Evolutionary conservation across 2,888 invertebrate species (phyloP).

Genomic region (Tinea semifulvella): DNA sequence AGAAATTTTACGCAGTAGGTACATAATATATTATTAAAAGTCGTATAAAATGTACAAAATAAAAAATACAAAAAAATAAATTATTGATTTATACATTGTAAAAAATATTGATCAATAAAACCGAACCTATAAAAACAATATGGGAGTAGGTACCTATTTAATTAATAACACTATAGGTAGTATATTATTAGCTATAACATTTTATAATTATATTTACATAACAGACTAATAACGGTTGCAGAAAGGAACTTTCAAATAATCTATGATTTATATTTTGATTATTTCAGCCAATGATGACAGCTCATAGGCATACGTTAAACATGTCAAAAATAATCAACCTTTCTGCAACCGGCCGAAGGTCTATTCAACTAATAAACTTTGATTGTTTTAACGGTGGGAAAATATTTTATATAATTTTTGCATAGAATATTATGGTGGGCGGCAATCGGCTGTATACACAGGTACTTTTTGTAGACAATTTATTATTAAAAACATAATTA

Average conservation of each 20-base stretch:
- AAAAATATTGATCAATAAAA: constrained; percentile 3
- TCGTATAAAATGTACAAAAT: not conserved
- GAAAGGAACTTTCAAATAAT: constrained; percentile 58
- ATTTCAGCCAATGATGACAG: too few species aligned
- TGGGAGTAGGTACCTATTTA: too few species aligned
- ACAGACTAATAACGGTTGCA: constrained; percentile 47
- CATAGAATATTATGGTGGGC: constrained; percentile 7
- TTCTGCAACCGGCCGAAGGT: too few species aligned
- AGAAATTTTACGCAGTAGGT: too few species aligned
- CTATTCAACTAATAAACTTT: constrained; percentile 44
- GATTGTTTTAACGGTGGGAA: constrained; percentile 61
- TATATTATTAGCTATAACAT: constrained; percentile 9
- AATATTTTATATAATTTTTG: constrained; percentile 20
- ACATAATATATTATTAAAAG: too few species aligned
- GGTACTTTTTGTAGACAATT: constrained; percentile 5
- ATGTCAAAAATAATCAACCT: too few species aligned
- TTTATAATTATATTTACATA: constrained; percentile 27
- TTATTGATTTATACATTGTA: constrained; percentile 1
- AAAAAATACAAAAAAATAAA: constrained; percentile 2
- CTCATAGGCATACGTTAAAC: too few species aligned
- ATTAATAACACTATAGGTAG: not conserved
- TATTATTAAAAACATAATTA: too few species aligned
- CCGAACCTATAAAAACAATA: constrained; percentile 5
- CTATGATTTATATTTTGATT: too few species aligned
- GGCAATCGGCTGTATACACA: constrained; percentile 7